phyloP scores from a whole-genome alignment of 2,113 vertebrate species.

The Acanthochromis polyacanthus region DNA sequence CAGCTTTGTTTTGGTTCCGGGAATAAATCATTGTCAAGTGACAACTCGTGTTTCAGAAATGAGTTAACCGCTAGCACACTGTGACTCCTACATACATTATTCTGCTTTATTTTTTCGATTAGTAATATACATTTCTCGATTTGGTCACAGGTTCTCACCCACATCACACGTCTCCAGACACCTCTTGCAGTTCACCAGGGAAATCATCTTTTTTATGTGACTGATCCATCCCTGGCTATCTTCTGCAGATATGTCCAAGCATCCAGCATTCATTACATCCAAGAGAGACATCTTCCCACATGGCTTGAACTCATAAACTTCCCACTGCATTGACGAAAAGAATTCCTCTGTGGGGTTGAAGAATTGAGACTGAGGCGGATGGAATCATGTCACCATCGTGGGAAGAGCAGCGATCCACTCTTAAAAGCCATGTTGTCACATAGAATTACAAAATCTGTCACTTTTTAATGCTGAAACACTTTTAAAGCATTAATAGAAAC shows the following conservation, averaged over 20 bases:
- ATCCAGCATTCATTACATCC: not conserved
- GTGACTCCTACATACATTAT: no score
- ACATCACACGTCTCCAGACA: not conserved
- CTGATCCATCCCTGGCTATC: not conserved
- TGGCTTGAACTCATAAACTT: not conserved
- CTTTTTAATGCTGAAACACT: no score
- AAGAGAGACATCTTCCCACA: not conserved
- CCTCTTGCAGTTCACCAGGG: not conserved
- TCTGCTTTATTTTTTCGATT: no score
- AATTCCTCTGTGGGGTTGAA: not conserved
- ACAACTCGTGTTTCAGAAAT: no score
- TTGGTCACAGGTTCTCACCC: not conserved
- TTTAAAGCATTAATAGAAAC: no score
- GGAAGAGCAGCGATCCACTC: not conserved
- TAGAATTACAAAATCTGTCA: not conserved
- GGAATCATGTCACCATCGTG: not conserved
- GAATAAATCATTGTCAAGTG: no score
- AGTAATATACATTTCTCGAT: not conserved
- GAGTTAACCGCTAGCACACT: no score
- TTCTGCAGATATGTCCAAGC: not conserved
- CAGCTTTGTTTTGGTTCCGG: no score
- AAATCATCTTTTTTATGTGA: not conserved
- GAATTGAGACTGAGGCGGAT: not conserved
- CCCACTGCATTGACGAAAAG: not conserved
- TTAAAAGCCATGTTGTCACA: not conserved